These are phyloP conservation scores for Syngnathus rostellatus DNA, from an alignment of 2,797 vertebrate genomes.

Conservation along the genomic window DNA sequence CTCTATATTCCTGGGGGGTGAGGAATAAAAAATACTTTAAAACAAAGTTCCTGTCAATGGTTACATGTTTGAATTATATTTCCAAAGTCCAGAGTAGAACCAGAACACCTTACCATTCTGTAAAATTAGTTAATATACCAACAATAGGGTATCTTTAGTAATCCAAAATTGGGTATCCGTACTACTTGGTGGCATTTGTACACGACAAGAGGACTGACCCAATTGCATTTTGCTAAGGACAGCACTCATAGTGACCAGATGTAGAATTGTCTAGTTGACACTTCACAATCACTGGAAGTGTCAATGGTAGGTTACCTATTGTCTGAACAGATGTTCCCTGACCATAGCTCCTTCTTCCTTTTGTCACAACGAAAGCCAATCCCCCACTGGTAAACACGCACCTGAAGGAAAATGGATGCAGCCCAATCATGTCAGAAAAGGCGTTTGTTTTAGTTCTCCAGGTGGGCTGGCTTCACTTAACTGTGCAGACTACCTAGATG, in stretches of 20 bases:
- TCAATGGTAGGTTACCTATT: slow-evolving; percentile 19
- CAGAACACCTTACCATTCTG: neutral
- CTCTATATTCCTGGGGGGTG: slow-evolving; percentile 14
- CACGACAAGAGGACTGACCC: neutral
- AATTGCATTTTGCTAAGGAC: neutral
- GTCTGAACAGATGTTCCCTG: slow-evolving; percentile 49
- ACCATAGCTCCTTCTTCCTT: slow-evolving; percentile 5
- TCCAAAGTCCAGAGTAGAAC: neutral
- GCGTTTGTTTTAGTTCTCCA: slow-evolving; percentile 17
- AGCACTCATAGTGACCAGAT: slow-evolving; percentile 10
- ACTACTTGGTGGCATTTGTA: neutral
- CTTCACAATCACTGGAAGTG: slow-evolving; percentile 14
- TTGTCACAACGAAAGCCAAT: slow-evolving; percentile 27
- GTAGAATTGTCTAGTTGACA: slow-evolving; percentile 3
- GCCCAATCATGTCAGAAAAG: neutral
- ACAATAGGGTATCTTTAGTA: neutral
- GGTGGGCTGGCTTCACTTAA: neutral
- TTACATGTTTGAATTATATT: too few relatives aligned
- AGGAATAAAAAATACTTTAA: too few relatives aligned
- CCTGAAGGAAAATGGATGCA: slow-evolving; percentile 45
- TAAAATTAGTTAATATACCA: neutral
- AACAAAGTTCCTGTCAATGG: neutral
- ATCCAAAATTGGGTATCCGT: neutral
- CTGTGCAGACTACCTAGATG: neutral
- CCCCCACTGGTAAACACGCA: slow-evolving; percentile 38